phyloP scores from a whole-genome alignment of 2,113 vertebrate species.

The Pristiophorus japonicus region DNA sequence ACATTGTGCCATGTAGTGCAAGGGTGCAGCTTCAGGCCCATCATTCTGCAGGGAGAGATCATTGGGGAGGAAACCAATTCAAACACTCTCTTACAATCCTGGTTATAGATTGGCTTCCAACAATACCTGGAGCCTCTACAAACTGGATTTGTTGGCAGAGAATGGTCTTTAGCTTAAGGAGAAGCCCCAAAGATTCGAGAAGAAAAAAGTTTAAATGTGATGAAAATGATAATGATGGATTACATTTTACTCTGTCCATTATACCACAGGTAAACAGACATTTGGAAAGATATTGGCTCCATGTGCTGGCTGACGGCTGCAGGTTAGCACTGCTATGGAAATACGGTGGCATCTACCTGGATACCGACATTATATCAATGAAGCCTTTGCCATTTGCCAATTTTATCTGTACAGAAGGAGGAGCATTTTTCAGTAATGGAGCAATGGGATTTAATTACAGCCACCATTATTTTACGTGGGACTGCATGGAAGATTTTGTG shows the following conservation, averaged over 20 bases:
- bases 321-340: conserved; percentile 3
- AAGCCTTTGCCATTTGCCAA: background rate
- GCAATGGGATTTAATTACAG: background rate
- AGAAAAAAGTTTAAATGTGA: background rate
- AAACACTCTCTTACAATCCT: background rate
- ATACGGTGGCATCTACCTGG: background rate
- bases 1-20: too few relatives aligned
- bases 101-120: background rate
- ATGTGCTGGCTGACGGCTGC: conserved; percentile 24
- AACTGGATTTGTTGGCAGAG: background rate
- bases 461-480: background rate
- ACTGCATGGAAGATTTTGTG: background rate
- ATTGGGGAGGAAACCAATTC: background rate
- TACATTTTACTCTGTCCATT: background rate
- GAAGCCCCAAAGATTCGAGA: background rate
- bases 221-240: background rate
- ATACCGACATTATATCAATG: conserved; percentile 11
- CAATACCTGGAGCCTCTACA: background rate
- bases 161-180: background rate
- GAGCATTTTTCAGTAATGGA: background rate
- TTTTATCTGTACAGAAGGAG: background rate
- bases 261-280: background rate
- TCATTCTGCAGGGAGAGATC: too few relatives aligned
- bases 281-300: background rate
- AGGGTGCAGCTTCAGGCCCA: too few relatives aligned